Percentiles rank a stretch among this genome's conserved stretches.
phyloP scores from a whole-genome alignment of 1,140 invertebrate genomes.

The Pseudomyrmex dendroicus region DNA sequence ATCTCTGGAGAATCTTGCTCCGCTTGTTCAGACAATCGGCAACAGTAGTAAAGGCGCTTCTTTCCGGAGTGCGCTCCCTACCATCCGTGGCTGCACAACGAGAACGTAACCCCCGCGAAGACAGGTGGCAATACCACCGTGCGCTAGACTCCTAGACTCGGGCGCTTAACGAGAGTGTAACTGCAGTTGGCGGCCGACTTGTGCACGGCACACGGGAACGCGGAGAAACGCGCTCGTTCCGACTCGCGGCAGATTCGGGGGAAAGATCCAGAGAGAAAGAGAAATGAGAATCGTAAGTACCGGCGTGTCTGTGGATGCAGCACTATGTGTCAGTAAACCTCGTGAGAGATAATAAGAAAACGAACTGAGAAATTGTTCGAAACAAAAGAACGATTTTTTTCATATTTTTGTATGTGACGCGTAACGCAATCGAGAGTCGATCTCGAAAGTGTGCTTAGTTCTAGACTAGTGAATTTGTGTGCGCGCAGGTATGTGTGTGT shows the following conservation, averaged over 20 bases:
- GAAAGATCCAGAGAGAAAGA: slow-evolving; percentile 11
- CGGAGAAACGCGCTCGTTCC: slow-evolving; percentile 32
- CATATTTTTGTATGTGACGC: background rate
- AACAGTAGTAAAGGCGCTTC: slow-evolving; percentile 32
- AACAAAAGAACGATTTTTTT: background rate
- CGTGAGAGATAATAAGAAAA: background rate
- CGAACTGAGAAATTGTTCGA: background rate
- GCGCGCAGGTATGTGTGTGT: background rate
- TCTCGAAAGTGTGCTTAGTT: slow-evolving; percentile 9
- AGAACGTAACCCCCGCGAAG: slow-evolving; percentile 55
- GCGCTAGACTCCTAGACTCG: slow-evolving; percentile 42
- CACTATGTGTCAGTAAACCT: background rate
- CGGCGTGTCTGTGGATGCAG: background rate
- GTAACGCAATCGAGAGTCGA: background rate
- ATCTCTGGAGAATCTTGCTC: slow-evolving; percentile 7
- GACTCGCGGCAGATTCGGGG: slow-evolving; percentile 6
- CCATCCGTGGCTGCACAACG: slow-evolving; percentile 43
- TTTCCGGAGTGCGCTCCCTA: slow-evolving; percentile 29
- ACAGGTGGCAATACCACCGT: slow-evolving; percentile 58
- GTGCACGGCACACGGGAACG: slow-evolving; percentile 38
- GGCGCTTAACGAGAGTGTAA: slow-evolving; percentile 51
- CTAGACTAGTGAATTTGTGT: slow-evolving; percentile 14
- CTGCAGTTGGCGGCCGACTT: slow-evolving; percentile 62
- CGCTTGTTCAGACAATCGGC: background rate
- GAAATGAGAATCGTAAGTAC: slow-evolving; percentile 74